Evolutionary conservation across 2,113 vertebrate species (phyloP), one percentile per base, ranked within the genome.

Genomic region (Dolichotis patagonum): DNA sequence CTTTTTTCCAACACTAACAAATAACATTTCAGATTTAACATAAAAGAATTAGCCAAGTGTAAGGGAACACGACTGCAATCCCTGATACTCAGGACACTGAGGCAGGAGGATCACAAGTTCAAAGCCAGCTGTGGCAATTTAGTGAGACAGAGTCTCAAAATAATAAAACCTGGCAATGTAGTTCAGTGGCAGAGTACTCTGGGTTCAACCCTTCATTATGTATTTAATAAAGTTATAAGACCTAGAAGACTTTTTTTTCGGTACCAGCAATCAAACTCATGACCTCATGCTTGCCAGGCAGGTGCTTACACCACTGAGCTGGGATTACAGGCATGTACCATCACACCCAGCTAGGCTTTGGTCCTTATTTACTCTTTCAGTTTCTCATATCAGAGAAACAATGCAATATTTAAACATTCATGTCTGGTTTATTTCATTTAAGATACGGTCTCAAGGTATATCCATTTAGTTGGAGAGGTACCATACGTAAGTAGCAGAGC

Each of bases 191-290:
- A 96, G 3, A 49, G 13, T 75, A 88, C 22, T 60, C 78, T 85
- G 83, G 84, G 22, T 78, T 80, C 93, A 94, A 49, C 32, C 43
- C 28, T 87, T 24, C 11, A 84, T 41, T 84, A 22, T 73, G 14
- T 88, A 88, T 93, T 75, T 89, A 85, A 77, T 65, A 77, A 87
- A 83, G 38, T 78, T 96, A 0, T 46, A 86, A 78, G 46, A 95
- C 46, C 41, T 46, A 58, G 11, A 78, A 54, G 54, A 85, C 14
- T 91, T 52, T 77, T 88, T 49, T 43, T 80, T 52, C 10, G 49
- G 49, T 11, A 52, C 49, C 49, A 52, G 49, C 7, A 9, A 52
- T 52, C 49, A 52, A 52, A 52, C 49, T 52, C 11, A 52, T 11
- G 49, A 52, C 49, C 49, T 52, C 49, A 52, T 11, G 49, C 49